Conservation (phyloP, 2,113 vertebrate genomes). For the Notechis scutatus region DNA sequence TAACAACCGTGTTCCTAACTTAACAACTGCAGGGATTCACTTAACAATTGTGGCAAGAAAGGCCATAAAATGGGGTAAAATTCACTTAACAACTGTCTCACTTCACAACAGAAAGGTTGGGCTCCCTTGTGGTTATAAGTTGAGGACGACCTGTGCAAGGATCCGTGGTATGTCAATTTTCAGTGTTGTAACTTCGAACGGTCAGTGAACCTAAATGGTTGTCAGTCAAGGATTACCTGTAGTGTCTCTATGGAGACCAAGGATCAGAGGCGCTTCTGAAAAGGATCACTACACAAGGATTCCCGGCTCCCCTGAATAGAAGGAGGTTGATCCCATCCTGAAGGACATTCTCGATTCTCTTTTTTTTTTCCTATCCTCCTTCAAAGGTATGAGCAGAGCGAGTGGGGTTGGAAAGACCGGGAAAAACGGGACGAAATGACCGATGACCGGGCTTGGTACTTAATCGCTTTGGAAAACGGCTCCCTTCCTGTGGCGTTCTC, state of each 20-base stretch:
- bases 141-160: background rate
- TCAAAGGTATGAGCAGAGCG: conserved; percentile 86
- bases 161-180: background rate
- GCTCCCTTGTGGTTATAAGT: background rate
- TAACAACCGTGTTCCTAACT: too few relatives aligned
- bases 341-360: background rate
- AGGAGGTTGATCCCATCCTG: background rate
- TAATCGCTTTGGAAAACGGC: conserved; percentile 79
- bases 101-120: background rate
- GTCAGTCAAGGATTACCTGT: too few relatives aligned
- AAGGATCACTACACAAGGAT: background rate
- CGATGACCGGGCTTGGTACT: conserved; percentile 89
- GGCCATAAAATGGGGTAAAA: background rate
- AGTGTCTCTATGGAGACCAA: background rate
- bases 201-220: background rate
- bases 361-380: background rate
- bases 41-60: background rate
- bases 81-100: background rate
- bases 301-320: background rate
- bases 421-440: conserved; percentile 91
- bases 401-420: conserved; percentile 93
- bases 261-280: background rate
- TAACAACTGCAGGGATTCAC: background rate
- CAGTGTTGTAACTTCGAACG: background rate
- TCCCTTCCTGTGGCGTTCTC: conserved; percentile 83